These are phyloP conservation scores for Eulithis prunata DNA, from an alignment of 2,888 invertebrate genomes.

Conservation along the genomic window DNA sequence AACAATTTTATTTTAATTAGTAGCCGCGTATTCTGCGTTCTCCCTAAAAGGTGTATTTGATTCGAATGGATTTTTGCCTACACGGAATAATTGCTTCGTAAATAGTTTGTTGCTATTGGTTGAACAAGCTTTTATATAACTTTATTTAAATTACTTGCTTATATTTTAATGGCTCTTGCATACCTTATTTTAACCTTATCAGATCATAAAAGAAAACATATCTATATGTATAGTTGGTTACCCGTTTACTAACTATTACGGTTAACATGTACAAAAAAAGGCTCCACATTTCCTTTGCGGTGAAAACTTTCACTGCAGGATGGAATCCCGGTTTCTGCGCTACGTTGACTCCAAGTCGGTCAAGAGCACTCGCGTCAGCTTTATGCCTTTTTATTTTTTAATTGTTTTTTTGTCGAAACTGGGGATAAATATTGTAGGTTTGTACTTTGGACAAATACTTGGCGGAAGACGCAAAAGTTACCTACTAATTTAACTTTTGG, in stretches of 20 bases:
- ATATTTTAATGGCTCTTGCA: too few relatives aligned
- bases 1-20: conserved; percentile 84
- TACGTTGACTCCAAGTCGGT: conserved; percentile 54
- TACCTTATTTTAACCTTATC: too few relatives aligned
- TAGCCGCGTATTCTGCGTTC: conserved; percentile 72
- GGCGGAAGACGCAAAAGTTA: too few relatives aligned
- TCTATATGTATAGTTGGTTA: too few relatives aligned
- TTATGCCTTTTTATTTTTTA: conserved; percentile 60
- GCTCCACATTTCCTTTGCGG: conserved; percentile 40
- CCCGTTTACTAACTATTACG: background rate
- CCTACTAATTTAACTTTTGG: too few relatives aligned
- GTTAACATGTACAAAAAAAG: conserved; percentile 4
- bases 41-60: conserved; percentile 72
- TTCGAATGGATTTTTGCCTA: conserved; percentile 59
- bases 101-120: conserved; percentile 13
- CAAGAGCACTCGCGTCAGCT: conserved; percentile 51
- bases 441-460: too few relatives aligned
- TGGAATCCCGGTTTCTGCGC: conserved; percentile 47
- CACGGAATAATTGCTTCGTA: conserved; percentile 20
- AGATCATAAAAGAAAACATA: too few relatives aligned
- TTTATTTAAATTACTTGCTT: too few relatives aligned
- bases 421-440: background rate
- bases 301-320: conserved; percentile 44
- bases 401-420: conserved; percentile 44
- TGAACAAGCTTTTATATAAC: conserved; percentile 5